Conservation (phyloP, 2,888 invertebrate species). For the Chrysolina haemoptera region DNA sequence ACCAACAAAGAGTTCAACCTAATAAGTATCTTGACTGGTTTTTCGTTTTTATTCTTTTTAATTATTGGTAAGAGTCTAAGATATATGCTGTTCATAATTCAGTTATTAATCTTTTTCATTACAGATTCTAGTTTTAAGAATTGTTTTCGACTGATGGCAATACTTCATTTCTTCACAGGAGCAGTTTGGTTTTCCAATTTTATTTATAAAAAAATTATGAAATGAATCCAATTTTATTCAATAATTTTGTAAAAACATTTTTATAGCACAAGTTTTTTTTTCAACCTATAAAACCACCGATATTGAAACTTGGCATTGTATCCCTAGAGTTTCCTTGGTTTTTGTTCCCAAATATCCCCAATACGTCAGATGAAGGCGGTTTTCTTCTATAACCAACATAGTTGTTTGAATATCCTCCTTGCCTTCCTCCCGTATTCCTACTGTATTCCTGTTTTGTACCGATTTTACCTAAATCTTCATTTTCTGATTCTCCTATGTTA, state of each 20-base stretch:
- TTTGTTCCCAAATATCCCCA: neutral
- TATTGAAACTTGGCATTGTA: slow-evolving; percentile 24
- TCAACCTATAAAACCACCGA: slow-evolving; percentile 36
- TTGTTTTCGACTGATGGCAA: slow-evolving; percentile 64
- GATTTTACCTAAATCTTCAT: neutral
- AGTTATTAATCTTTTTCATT: slow-evolving; percentile 49
- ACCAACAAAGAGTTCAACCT: slow-evolving; percentile 60
- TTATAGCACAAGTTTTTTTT: slow-evolving; percentile 11
- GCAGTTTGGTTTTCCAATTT: slow-evolving; percentile 66
- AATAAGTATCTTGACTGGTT: slow-evolving; percentile 60
- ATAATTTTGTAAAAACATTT: slow-evolving; percentile 30
- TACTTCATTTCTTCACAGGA: slow-evolving; percentile 66
- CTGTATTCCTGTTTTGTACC: neutral
- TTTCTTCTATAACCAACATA: neutral
- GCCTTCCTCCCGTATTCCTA: neutral
- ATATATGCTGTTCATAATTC: neutral
- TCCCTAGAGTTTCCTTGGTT: slow-evolving; percentile 7
- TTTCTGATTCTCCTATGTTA: neutral
- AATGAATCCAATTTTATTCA: slow-evolving; percentile 27
- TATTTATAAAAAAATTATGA: slow-evolving; percentile 64
- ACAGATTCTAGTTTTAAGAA: slow-evolving; percentile 63
- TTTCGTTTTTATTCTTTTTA: slow-evolving; percentile 62
- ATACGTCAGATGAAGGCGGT: neutral
- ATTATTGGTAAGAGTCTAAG: slow-evolving; percentile 59
- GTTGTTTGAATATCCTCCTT: neutral